These are phyloP conservation scores for Umimayanthus kanabou DNA, from an alignment of 92 coral and sea anemone genomes.

Conservation along the genomic window DNA sequence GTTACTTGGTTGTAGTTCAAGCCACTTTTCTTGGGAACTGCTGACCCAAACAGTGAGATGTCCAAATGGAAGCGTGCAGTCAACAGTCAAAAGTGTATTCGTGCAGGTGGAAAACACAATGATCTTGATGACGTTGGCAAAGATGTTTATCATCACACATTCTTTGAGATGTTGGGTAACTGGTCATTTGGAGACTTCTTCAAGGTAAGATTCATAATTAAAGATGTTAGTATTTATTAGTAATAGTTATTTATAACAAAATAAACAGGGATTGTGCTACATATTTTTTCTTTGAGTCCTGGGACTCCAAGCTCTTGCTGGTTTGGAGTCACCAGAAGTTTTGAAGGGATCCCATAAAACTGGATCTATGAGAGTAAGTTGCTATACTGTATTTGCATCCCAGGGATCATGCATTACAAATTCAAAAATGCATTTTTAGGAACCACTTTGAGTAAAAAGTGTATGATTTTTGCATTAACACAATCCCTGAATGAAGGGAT, in stretches of 20 bases:
- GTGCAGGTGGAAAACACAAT: slow-evolving; percentile 96
- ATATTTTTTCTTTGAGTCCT: no score
- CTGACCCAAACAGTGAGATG: slow-evolving; percentile 94
- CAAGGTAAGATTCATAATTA: slow-evolving; percentile 62
- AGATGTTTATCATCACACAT: slow-evolving; percentile 98
- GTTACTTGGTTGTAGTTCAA: slow-evolving; percentile 63
- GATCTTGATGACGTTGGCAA: slow-evolving; percentile 97
- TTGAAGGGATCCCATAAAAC: no score
- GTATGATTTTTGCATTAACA: no score
- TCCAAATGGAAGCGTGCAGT: slow-evolving; percentile 84
- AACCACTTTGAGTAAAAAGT: no score
- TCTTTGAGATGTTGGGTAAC: slow-evolving; percentile 98
- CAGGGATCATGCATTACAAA: no score
- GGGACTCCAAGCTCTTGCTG: no score
- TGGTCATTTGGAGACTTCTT: slow-evolving; percentile 99
- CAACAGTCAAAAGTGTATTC: slow-evolving; percentile 95
- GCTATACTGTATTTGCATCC: no score
- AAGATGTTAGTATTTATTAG: background rate
- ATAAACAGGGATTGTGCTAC: no score
- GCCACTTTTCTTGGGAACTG: slow-evolving; percentile 91
- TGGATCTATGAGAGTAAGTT: no score
- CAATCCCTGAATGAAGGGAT: no score
- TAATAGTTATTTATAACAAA: background rate
- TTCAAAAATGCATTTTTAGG: no score
- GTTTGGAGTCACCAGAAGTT: no score